phyloP scores from a whole-genome alignment of 2,888 invertebrate species.

The Biston stratarius region DNA sequence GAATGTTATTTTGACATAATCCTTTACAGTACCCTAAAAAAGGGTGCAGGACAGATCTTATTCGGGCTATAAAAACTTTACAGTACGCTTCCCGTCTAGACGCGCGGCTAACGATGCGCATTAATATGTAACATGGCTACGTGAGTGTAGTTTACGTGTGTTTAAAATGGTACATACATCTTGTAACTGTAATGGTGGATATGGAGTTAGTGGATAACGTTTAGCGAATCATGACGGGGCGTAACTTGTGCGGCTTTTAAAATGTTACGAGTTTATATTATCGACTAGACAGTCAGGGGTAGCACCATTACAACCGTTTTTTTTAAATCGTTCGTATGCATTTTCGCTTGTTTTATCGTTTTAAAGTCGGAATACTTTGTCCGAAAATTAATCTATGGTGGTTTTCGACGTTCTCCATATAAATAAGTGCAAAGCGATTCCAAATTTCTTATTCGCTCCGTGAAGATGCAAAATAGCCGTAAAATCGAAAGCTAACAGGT shows the following conservation, averaged over 20 bases:
- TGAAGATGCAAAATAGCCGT: no score
- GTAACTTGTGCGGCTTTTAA: neutral
- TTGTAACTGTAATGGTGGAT: neutral
- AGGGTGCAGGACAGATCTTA: conserved; percentile 56
- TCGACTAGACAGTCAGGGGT: no score
- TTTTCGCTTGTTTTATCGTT: no score
- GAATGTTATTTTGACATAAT: neutral
- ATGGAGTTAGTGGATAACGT: neutral
- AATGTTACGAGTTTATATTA: neutral
- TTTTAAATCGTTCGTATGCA: no score
- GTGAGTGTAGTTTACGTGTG: conserved; percentile 52
- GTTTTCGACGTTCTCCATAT: no score
- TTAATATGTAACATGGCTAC: conserved; percentile 65
- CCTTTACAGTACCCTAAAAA: conserved; percentile 13
- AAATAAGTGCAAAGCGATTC: no score
- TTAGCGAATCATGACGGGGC: neutral
- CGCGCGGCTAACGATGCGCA: conserved; percentile 68
- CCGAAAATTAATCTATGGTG: no score
- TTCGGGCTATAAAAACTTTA: conserved; percentile 66
- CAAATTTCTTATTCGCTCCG: no score
- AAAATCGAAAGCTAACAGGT: no score
- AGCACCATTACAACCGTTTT: no score
- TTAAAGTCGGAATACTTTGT: no score
- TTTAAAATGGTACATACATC: conserved; percentile 17
- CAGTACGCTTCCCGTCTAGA: conserved; percentile 72